These are phyloP conservation scores for Aegotheles bennettii DNA, from an alignment of 2,113 vertebrate genomes.

Conservation along the genomic window DNA sequence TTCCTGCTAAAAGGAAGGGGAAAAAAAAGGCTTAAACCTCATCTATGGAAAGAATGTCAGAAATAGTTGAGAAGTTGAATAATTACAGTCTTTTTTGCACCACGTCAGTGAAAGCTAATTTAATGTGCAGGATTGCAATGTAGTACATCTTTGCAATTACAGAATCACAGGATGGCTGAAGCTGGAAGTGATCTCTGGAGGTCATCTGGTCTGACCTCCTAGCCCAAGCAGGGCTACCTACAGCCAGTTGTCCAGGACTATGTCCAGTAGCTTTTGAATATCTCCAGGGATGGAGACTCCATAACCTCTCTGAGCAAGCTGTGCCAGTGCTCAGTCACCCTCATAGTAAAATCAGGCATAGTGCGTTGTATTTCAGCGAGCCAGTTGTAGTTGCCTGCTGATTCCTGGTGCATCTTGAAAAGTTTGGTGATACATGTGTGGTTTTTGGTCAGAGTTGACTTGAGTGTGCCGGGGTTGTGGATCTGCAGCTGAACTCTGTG, in stretches of 20 bases:
- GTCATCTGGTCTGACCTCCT: not conserved
- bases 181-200: not conserved
- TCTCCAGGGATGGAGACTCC: not conserved
- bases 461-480: rapidly evolving
- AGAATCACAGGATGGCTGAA: not conserved
- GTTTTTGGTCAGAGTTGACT: not conserved
- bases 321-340: not conserved
- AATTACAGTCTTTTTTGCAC: not conserved
- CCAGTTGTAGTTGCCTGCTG: not conserved
- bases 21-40: not conserved
- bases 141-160: not conserved
- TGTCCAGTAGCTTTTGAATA: not conserved
- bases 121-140: not conserved
- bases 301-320: not conserved
- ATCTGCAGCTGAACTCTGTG: not conserved
- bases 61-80: slow-evolving; percentile 10
- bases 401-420: not conserved
- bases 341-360: not conserved
- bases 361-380: rapidly evolving
- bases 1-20: not conserved
- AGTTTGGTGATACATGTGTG: rapidly evolving
- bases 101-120: not conserved
- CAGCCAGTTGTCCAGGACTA: not conserved
- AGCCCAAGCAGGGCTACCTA: not conserved
- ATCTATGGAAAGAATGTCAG: slow-evolving; percentile 21